Conservation (phyloP, 30 jellyfish, hydroid and myxozoan species). For the Pelagia noctiluca region DNA sequence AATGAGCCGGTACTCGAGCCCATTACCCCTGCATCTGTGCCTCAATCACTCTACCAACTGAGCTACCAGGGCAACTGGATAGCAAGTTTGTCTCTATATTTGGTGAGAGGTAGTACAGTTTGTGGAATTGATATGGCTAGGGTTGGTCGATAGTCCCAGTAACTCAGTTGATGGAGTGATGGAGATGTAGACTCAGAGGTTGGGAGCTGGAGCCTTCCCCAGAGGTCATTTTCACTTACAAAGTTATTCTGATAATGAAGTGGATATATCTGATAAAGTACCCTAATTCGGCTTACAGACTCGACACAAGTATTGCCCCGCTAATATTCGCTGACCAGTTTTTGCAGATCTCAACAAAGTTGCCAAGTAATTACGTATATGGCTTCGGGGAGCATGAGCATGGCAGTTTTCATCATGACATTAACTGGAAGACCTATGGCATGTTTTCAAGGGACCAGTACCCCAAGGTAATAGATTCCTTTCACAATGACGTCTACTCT, state of each 20-base stretch:
- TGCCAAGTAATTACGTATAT: constrained; percentile 82
- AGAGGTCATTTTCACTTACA: background rate
- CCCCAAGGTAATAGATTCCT: constrained; percentile 71
- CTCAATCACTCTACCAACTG: background rate
- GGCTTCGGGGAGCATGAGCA: constrained; percentile 97
- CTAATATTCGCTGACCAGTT: constrained; percentile 88
- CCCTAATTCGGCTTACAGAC: constrained; percentile 33
- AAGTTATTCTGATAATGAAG: background rate
- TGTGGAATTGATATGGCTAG: background rate
- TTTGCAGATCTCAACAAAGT: constrained; percentile 83
- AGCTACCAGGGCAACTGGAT: no score
- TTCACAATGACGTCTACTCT: no score
- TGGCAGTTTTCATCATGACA: constrained; percentile 64
- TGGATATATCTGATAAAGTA: background rate
- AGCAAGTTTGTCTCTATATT: no score
- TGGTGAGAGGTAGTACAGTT: background rate
- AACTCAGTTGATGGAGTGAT: constrained; percentile 34
- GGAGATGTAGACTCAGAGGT: no score
- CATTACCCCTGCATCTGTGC: background rate
- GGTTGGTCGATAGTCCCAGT: background rate
- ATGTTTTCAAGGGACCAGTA: constrained; percentile 85
- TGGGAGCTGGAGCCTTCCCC: no score
- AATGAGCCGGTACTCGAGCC: background rate
- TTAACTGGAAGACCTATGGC: constrained; percentile 88
- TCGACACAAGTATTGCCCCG: constrained; percentile 88